These are phyloP conservation scores for Malthinus flaveolus DNA, from an alignment of 2,888 invertebrate species.

Conservation along the genomic window DNA sequence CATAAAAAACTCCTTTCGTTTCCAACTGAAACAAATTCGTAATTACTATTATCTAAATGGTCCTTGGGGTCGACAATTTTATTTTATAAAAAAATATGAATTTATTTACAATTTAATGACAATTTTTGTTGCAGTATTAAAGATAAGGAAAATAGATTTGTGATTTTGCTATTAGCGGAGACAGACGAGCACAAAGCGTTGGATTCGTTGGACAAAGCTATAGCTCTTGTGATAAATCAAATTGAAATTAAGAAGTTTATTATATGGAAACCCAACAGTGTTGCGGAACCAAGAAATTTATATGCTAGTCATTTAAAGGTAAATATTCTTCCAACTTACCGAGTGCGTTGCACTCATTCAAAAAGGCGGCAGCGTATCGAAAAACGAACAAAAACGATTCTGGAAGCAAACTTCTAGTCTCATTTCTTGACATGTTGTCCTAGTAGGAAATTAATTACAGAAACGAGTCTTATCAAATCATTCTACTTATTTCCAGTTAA, in stretches of 20 bases:
- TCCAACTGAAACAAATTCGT: constrained; percentile 32
- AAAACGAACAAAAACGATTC: too few species aligned
- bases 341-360: too few species aligned
- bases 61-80: not conserved
- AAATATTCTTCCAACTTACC: constrained; percentile 25
- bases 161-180: constrained; percentile 56
- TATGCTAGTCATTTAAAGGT: constrained; percentile 51
- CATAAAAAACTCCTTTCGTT: constrained; percentile 26
- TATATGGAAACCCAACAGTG: constrained; percentile 49
- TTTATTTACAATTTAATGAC: not conserved
- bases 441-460: too few species aligned
- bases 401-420: too few species aligned
- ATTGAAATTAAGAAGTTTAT: constrained; percentile 47
- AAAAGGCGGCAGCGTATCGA: too few species aligned
- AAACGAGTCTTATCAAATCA: too few species aligned
- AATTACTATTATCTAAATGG: constrained; percentile 23
- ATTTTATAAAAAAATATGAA: not conserved
- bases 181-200: constrained; percentile 54
- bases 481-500: too few species aligned
- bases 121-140: constrained; percentile 50
- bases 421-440: too few species aligned
- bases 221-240: constrained; percentile 54
- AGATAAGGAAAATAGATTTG: constrained; percentile 55
- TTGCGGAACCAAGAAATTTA: constrained; percentile 30
- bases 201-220: constrained; percentile 57